Evolutionary conservation across 2,113 vertebrate genomes (phyloP).

Genomic region (Sorex araneus): DNA sequence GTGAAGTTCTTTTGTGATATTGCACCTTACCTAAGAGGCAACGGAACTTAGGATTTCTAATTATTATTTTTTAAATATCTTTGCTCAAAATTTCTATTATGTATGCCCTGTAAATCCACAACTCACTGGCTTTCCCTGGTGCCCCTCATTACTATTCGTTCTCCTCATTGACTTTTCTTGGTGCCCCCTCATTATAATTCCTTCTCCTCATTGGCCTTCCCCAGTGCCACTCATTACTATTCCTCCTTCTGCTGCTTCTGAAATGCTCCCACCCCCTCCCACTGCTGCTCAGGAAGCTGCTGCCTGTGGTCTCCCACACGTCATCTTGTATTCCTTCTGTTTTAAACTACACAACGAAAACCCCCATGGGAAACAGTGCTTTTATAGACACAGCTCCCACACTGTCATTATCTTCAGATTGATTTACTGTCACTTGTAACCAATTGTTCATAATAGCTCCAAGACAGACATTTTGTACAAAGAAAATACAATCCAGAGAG

Average conservation of each 20-base stretch:
- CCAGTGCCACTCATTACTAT: neutral
- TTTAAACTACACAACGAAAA: constrained; percentile 1
- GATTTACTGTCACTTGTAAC: constrained; percentile 40
- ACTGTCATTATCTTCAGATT: constrained; percentile 39
- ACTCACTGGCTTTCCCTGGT: too few relatives aligned
- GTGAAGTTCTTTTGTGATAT: too few relatives aligned
- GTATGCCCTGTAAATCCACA: too few relatives aligned
- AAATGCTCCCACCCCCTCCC: neutral
- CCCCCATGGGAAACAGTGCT: neutral
- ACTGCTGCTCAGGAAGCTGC: neutral
- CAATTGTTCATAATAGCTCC: neutral
- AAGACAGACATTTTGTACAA: constrained; percentile 54
- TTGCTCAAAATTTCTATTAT: too few relatives aligned
- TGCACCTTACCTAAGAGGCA: too few relatives aligned
- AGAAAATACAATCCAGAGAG: constrained; percentile 14
- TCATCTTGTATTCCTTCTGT: neutral
- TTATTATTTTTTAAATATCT: too few relatives aligned
- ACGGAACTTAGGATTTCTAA: too few relatives aligned
- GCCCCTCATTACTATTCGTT: too few relatives aligned
- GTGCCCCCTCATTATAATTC: too few relatives aligned
- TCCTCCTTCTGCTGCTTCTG: neutral
- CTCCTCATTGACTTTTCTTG: too few relatives aligned
- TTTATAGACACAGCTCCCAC: neutral
- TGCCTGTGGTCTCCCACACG: neutral
- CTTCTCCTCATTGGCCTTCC: too few relatives aligned